Conservation (phyloP, 2,888 invertebrate species). For the Papilio demoleus region DNA sequence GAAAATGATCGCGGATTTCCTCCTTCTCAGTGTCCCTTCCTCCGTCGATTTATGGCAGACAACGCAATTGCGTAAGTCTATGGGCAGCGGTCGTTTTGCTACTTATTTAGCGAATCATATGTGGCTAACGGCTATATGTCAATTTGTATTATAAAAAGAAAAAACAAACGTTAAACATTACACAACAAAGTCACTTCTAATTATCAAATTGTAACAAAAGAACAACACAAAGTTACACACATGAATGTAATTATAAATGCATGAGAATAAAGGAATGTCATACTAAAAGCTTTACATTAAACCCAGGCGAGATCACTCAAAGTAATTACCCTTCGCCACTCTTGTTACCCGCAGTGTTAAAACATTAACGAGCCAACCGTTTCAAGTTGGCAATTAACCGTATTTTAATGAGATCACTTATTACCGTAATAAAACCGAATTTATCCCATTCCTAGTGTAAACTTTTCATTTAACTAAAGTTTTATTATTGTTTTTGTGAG, state of each 20-base stretch:
- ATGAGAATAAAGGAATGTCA: slow-evolving; percentile 7
- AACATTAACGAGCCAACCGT: slow-evolving; percentile 44
- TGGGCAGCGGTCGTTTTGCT: too few species aligned
- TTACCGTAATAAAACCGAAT: slow-evolving; percentile 16
- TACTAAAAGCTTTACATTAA: slow-evolving; percentile 36
- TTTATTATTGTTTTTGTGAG: too few species aligned
- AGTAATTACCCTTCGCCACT: slow-evolving; percentile 26
- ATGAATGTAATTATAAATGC: slow-evolving; percentile 9
- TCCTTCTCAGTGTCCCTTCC: too few species aligned
- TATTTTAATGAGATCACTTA: slow-evolving; percentile 38
- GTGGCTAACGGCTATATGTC: too few species aligned
- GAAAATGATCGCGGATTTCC: too few species aligned
- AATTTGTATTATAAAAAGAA: too few species aligned
- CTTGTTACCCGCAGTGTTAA: slow-evolving; percentile 37
- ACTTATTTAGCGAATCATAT: too few species aligned
- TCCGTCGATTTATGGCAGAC: too few species aligned
- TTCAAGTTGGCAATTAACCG: slow-evolving; percentile 49
- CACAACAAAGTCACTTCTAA: background rate
- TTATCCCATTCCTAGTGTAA: too few species aligned
- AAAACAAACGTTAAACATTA: background rate
- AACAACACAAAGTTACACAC: background rate
- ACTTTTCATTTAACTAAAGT: too few species aligned
- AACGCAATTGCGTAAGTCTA: too few species aligned
- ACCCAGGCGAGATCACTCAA: slow-evolving; percentile 33
- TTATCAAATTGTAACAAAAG: background rate